phyloP scores from a whole-genome alignment of 2,113 vertebrate genomes.

The Pterophyllum scalare region DNA sequence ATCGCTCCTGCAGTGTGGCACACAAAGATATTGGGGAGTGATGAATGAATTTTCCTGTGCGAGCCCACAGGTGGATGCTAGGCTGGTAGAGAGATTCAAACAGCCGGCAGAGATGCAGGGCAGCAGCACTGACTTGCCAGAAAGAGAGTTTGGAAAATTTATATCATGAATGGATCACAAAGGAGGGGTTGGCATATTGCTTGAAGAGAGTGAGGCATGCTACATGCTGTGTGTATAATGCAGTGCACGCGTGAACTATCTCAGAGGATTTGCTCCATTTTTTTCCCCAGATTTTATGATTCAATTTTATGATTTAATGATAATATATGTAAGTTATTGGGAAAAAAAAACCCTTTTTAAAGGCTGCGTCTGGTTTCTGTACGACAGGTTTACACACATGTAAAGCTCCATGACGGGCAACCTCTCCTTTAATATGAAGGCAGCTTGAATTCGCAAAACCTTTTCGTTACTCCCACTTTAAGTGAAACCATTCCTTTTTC shows the following conservation, averaged over 20 bases:
- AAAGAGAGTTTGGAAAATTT: no score
- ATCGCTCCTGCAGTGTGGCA: background rate
- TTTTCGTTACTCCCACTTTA: background rate
- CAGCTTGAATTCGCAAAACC: background rate
- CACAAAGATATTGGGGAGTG: background rate
- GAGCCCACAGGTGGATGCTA: background rate
- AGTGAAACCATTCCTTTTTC: background rate
- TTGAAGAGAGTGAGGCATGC: no score
- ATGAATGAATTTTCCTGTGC: background rate
- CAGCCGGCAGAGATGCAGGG: no score
- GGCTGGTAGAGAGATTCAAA: background rate
- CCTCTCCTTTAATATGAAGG: no score
- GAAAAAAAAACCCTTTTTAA: fast-evolving
- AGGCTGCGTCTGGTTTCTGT: background rate
- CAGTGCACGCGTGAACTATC: no score
- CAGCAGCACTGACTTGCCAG: no score
- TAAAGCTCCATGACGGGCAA: no score
- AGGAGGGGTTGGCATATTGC: no score
- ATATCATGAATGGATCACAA: no score
- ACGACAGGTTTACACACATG: no score
- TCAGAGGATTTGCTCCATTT: background rate
- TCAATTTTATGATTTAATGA: background rate
- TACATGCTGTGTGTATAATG: no score
- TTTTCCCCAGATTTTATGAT: background rate
- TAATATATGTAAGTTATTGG: background rate